phyloP scores from a whole-genome alignment of 2,113 vertebrate species.

The Morone saxatilis region DNA sequence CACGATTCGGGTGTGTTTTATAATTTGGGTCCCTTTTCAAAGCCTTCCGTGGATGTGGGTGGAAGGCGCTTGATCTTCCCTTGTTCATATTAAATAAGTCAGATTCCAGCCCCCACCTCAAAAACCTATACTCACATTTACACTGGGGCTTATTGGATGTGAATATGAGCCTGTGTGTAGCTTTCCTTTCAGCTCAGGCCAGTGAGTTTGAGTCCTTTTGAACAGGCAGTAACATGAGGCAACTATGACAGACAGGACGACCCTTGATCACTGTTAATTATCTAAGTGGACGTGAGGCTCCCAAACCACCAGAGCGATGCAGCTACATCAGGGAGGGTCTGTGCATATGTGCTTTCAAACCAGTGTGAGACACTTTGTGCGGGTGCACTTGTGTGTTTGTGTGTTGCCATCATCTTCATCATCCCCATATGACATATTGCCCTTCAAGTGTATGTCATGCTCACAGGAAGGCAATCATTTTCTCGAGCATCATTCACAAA shows the following conservation, averaged over 20 bases:
- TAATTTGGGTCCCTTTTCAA: slow-evolving; percentile 70
- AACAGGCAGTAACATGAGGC: slow-evolving; percentile 79
- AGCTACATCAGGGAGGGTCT: slow-evolving; percentile 48
- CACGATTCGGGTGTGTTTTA: slow-evolving; percentile 29
- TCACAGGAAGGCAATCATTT: slow-evolving; percentile 33
- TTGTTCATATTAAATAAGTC: slow-evolving; percentile 81
- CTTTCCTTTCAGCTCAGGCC: slow-evolving; percentile 82
- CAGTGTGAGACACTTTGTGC: slow-evolving; percentile 8
- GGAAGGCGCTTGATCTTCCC: slow-evolving; percentile 77
- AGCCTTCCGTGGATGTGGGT: slow-evolving; percentile 63
- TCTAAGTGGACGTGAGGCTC: slow-evolving; percentile 80
- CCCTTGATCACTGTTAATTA: slow-evolving; percentile 85
- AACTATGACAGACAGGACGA: slow-evolving; percentile 78
- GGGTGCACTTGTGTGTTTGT: slow-evolving; percentile 25
- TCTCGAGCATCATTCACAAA: slow-evolving; percentile 42
- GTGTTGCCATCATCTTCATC: slow-evolving; percentile 23
- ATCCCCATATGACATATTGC: slow-evolving; percentile 35
- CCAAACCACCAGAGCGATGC: slow-evolving; percentile 73
- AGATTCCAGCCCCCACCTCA: slow-evolving; percentile 73
- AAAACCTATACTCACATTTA: slow-evolving; percentile 68
- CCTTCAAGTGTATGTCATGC: slow-evolving; percentile 61
- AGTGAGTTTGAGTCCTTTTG: slow-evolving; percentile 81
- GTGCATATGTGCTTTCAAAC: slow-evolving; percentile 34
- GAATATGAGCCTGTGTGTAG: slow-evolving; percentile 69
- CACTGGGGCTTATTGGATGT: slow-evolving; percentile 73